A percentile compares a stretch with the other conserved stretches of the same genome.
Conservation (phyloP, 92 coral and sea anemone genomes). For the Actinernus sp. region DNA sequence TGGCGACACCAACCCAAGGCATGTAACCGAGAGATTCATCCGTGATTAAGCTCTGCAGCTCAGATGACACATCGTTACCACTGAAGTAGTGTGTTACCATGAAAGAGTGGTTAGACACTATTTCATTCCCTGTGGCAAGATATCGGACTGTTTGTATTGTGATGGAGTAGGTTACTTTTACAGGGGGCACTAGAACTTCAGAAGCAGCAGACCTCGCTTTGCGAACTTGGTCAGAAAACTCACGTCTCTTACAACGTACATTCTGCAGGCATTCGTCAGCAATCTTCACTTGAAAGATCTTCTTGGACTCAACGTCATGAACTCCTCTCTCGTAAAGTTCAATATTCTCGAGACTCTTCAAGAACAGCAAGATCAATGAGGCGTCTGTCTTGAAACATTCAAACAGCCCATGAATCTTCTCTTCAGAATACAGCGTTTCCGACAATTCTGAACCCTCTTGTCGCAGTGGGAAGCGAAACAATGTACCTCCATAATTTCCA, state of each 20-base stretch:
- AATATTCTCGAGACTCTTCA: constrained; percentile 67
- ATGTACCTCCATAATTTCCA: constrained; percentile 64
- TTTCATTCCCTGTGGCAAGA: neutral
- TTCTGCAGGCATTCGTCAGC: constrained; percentile 46
- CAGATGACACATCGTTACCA: constrained; percentile 37
- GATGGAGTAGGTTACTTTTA: constrained; percentile 46
- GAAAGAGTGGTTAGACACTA: constrained; percentile 16
- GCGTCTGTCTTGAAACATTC: constrained; percentile 71
- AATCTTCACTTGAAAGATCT: constrained; percentile 73
- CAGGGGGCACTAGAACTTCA: constrained; percentile 13
- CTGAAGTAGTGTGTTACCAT: constrained; percentile 63
- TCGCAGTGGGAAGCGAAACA: constrained; percentile 89
- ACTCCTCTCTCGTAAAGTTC: constrained; percentile 58
- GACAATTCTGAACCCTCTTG: constrained; percentile 61
- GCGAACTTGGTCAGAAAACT: constrained; percentile 42
- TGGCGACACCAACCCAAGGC: constrained; percentile 88
- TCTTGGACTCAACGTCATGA: constrained; percentile 4
- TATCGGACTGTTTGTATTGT: constrained; percentile 39
- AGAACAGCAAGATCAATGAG: constrained; percentile 66
- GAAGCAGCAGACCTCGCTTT: neutral
- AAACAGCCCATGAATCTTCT: constrained; percentile 62
- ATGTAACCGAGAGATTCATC: constrained; percentile 66
- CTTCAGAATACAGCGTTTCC: constrained; percentile 71
- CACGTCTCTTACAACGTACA: constrained; percentile 55
- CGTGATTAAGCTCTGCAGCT: constrained; percentile 31